A percentile compares a stretch with the other conserved stretches of the same genome.
These are phyloP conservation scores for Zhuqinia jingwanae DNA, from an alignment of 2,888 invertebrate species.

Conservation along the genomic window DNA sequence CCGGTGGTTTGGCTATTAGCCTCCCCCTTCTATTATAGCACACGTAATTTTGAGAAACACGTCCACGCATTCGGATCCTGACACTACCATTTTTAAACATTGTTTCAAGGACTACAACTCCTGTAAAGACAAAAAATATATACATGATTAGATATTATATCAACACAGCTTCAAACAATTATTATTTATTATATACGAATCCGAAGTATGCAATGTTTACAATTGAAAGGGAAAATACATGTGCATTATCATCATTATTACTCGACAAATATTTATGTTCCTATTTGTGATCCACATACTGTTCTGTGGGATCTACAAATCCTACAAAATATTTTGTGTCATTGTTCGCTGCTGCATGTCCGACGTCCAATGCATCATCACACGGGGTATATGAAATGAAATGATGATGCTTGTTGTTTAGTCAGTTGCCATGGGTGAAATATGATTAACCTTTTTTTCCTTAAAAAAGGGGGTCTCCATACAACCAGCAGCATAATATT, in stretches of 20 bases:
- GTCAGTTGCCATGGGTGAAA: conserved; percentile 62
- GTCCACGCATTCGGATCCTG: conserved; percentile 77
- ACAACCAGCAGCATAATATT: too few species aligned
- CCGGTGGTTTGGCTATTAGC: conserved; percentile 76
- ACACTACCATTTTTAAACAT: conserved; percentile 63
- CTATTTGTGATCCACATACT: background rate
- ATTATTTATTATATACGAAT: background rate
- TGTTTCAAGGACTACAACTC: conserved; percentile 74
- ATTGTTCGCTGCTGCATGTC: conserved; percentile 26
- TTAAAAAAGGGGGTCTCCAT: conserved; percentile 35
- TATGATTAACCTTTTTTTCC: conserved; percentile 66
- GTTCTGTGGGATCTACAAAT: background rate
- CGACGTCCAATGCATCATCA: conserved; percentile 1
- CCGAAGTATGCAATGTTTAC: background rate
- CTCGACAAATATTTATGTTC: background rate
- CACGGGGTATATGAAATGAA: conserved; percentile 38
- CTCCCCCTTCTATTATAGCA: conserved; percentile 78
- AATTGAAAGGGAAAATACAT: background rate
- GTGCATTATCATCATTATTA: background rate
- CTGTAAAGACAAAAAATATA: conserved; percentile 67
- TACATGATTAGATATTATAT: background rate
- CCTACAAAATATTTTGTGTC: conserved; percentile 43
- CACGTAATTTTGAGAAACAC: conserved; percentile 73
- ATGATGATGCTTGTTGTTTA: conserved; percentile 56
- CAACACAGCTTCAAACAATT: background rate